Conservation (phyloP, 2,797 vertebrate genomes). For the Antennarius maculatus region DNA sequence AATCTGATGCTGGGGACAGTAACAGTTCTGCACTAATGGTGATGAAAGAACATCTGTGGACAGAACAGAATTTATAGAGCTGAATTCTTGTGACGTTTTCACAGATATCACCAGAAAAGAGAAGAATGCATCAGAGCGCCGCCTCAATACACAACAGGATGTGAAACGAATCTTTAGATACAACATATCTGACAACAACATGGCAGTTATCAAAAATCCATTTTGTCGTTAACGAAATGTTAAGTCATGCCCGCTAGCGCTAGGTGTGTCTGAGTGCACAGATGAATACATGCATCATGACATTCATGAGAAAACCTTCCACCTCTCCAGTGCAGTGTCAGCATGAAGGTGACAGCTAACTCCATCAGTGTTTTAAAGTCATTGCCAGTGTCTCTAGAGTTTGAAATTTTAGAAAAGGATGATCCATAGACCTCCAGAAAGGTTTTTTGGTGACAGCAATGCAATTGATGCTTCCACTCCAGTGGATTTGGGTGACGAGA, state of each 20-base stretch:
- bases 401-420: conserved; percentile 68
- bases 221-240: conserved; percentile 57
- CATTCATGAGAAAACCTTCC: conserved; percentile 66
- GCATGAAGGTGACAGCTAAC: conserved; percentile 69
- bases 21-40: conserved; percentile 60
- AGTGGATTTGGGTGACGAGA: conserved; percentile 39
- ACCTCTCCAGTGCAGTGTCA: conserved; percentile 63
- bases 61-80: conserved; percentile 38
- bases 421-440: conserved; percentile 36
- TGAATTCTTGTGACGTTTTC: conserved; percentile 21
- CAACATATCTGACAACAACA: conserved; percentile 52
- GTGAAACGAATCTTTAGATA: conserved; percentile 51
- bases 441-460: conserved; percentile 72
- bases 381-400: conserved; percentile 44
- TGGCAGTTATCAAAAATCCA: conserved; percentile 51
- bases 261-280: conserved; percentile 64
- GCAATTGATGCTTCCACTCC: conserved; percentile 51
- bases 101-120: conserved; percentile 26
- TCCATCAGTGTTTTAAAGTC: conserved; percentile 50
- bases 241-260: conserved; percentile 64
- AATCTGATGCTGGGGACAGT: conserved; percentile 58
- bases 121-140: conserved; percentile 41
- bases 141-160: conserved; percentile 51
- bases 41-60: conserved; percentile 57
- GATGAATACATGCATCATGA: conserved; percentile 76